These are phyloP conservation scores for Xanthorhoe designata DNA, from an alignment of 2,888 invertebrate genomes.

Conservation along the genomic window DNA sequence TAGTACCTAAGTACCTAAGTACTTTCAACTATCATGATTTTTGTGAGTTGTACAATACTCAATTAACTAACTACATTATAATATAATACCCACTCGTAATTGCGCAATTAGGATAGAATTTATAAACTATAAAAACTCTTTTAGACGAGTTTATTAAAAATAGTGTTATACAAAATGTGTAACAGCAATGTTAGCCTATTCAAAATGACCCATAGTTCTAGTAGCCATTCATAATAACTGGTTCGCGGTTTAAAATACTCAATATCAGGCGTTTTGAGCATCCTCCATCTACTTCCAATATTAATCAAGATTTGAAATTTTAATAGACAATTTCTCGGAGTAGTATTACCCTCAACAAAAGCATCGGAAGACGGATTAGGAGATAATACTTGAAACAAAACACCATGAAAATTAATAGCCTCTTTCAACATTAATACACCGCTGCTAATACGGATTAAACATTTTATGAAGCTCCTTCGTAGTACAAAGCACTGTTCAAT, in stretches of 20 bases:
- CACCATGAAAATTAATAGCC: slow-evolving; percentile 64
- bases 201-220: too few relatives aligned
- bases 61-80: too few relatives aligned
- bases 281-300: slow-evolving; percentile 36
- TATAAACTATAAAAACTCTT: background rate
- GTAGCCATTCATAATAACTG: background rate
- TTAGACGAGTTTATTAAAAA: too few relatives aligned
- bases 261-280: background rate
- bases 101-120: background rate
- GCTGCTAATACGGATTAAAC: slow-evolving; percentile 49
- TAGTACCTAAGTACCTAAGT: too few relatives aligned
- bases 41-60: background rate
- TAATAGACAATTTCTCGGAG: slow-evolving; percentile 58
- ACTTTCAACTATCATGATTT: too few relatives aligned
- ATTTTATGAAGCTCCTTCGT: slow-evolving; percentile 20
- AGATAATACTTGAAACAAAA: slow-evolving; percentile 69
- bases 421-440: slow-evolving; percentile 77
- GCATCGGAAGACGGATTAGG: slow-evolving; percentile 54
- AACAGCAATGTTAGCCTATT: too few relatives aligned
- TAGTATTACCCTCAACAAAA: slow-evolving; percentile 48
- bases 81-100: background rate
- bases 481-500: slow-evolving; percentile 6
- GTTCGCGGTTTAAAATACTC: background rate
- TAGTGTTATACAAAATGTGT: too few relatives aligned
- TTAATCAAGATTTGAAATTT: slow-evolving; percentile 55